These are phyloP conservation scores for Scylla paramamosain DNA, from an alignment of 1,140 invertebrate genomes.

Conservation along the genomic window DNA sequence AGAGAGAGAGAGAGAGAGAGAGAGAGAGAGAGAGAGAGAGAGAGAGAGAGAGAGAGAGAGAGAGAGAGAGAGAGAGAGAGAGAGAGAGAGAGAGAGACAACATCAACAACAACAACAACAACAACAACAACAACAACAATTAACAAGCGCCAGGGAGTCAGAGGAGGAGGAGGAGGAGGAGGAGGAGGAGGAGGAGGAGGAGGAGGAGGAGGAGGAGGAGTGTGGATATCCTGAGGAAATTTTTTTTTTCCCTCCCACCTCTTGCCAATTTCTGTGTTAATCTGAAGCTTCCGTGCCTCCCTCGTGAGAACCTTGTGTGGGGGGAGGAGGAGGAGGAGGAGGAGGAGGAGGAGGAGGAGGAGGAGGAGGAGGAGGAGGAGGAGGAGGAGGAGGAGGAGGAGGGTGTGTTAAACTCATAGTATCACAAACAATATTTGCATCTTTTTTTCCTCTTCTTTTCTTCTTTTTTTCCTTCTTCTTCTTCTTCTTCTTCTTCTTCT, in stretches of 20 bases:
- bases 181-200: too few species aligned
- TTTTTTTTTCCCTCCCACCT: too few species aligned
- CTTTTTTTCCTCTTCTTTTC: neutral
- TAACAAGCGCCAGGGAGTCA: neutral
- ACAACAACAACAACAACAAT: neutral
- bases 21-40: neutral
- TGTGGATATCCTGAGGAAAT: too few species aligned
- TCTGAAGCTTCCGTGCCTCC: too few species aligned
- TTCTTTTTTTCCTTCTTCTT: neutral
- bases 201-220: neutral
- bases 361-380: neutral
- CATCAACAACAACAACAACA: neutral
- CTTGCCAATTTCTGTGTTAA: too few species aligned
- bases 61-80: conserved; percentile 21
- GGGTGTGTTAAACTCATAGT: neutral
- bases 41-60: too few species aligned
- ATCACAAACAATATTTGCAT: neutral
- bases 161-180: neutral
- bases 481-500: neutral
- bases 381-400: neutral
- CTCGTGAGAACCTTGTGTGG: too few species aligned
- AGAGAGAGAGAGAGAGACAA: conserved; percentile 30
- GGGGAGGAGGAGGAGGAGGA: too few species aligned
- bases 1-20: conserved; percentile 29
- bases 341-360: too few species aligned